A percentile compares a stretch with the other conserved stretches of the same genome.
phyloP scores from a whole-genome alignment of 2,888 invertebrate species.

The Exephanes ischioxanthus region DNA sequence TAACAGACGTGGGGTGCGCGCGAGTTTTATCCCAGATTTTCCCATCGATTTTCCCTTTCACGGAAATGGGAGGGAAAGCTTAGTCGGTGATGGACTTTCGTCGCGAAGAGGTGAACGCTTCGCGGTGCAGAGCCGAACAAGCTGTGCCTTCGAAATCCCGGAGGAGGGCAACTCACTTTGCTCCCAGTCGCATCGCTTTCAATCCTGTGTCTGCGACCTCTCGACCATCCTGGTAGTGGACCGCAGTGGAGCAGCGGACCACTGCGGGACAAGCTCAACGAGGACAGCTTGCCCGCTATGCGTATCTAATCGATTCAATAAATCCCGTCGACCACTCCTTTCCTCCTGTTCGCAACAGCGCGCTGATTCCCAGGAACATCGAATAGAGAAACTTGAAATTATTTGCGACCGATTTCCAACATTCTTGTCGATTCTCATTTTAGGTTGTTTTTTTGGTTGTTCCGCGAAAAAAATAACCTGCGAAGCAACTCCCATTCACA shows the following conservation, averaged over 20 bases:
- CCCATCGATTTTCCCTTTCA: conserved; percentile 46
- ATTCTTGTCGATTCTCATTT: background rate
- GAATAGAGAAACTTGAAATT: background rate
- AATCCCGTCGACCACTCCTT: conserved; percentile 47
- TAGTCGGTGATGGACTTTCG: conserved; percentile 34
- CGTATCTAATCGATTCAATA: conserved; percentile 55
- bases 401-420: background rate
- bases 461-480: no score
- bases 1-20: conserved; percentile 21
- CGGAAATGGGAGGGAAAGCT: conserved; percentile 22
- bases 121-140: conserved; percentile 20
- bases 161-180: conserved; percentile 33
- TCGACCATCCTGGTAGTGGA: background rate
- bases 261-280: background rate
- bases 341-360: background rate
- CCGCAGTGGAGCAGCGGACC: conserved; percentile 6
- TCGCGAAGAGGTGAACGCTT: conserved; percentile 34
- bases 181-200: conserved; percentile 42
- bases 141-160: conserved; percentile 48
- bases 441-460: background rate
- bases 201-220: conserved; percentile 2
- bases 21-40: conserved; percentile 54
- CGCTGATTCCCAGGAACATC: conserved; percentile 24
- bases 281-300: background rate
- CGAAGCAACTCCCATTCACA: no score